Evolutionary conservation across 2,113 vertebrate species (phyloP), one percentile per base, ranked within the genome.

Genomic region (Hylia prasina): DNA sequence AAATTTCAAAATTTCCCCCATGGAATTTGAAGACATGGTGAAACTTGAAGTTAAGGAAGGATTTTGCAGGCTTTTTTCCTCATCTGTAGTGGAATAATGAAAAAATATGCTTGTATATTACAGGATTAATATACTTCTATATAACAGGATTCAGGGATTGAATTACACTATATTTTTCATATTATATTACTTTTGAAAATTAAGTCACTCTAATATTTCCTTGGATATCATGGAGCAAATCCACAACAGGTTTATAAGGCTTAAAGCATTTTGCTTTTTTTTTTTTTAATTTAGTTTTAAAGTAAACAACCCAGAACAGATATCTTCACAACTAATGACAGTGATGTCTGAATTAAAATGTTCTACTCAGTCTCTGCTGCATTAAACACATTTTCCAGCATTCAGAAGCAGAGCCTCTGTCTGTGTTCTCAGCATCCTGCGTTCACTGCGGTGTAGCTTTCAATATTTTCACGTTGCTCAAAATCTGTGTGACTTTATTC

Each of bases 401-500:
- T 42, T 69, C 50, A 63, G n/a, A 57, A 61, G 54, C 35, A 54
- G 58, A 93, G 35, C 35, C 10, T 33, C 31, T 78, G 63, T 47
- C 70, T 81, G 22, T n/a, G 28, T 73, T 70, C 53, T 79, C 39
- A 2, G 35, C 51, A n/a, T 84, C 56, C 81, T 47, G 37, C 2
- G 2, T 66, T 90, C 75, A 90, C 35, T 5, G 71, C 0, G 3
- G 86, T 89, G 76, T 70, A 86, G 79, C 79, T 97, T 95, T 93
- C 91, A 93, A 16, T 96, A 86, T 92, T 94, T 96, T 80, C 60
- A 47, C 6, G 0, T 86, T 95, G 82, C 56, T 87, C 23, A 57
- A 77, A 94, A 83, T 78, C 63, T 66, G 23, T 73, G 68, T 90
- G 82, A 81, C 82, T 93, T 92, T 80, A 81, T 81, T 96, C 70